These are phyloP conservation scores for Cassiopea andromeda DNA, from an alignment of 30 jellyfish, hydroid and myxozoan genomes.

Conservation along the genomic window DNA sequence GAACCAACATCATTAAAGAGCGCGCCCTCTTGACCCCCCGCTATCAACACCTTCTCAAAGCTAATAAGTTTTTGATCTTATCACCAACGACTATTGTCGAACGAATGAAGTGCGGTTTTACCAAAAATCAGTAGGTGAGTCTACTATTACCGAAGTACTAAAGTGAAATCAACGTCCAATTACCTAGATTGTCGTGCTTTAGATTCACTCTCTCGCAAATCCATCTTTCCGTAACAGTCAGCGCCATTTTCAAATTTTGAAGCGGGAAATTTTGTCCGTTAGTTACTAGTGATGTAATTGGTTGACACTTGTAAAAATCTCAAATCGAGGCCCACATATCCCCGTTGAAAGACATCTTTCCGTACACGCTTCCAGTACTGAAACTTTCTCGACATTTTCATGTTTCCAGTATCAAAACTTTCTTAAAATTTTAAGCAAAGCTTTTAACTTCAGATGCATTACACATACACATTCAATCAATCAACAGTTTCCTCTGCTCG, in stretches of 20 bases:
- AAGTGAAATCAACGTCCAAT: neutral
- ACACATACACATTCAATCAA: too few relatives aligned
- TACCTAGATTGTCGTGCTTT: slow-evolving; percentile 73
- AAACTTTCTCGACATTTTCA: too few relatives aligned
- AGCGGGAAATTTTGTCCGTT: slow-evolving; percentile 26
- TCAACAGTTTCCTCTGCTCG: too few relatives aligned
- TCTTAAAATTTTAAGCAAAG: too few relatives aligned
- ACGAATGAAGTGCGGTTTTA: too few relatives aligned
- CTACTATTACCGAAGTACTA: neutral
- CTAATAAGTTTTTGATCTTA: neutral
- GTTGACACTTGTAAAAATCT: neutral
- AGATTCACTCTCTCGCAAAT: slow-evolving; percentile 60
- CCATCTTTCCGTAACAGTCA: slow-evolving; percentile 82
- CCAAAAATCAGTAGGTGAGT: too few relatives aligned
- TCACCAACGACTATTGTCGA: neutral
- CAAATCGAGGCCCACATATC: neutral
- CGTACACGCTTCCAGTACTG: too few relatives aligned
- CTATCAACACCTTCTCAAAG: neutral
- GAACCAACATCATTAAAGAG: too few relatives aligned
- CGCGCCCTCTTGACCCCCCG: neutral
- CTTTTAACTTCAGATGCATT: too few relatives aligned
- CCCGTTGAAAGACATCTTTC: neutral
- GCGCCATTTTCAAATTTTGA: slow-evolving; percentile 72
- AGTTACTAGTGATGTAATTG: neutral
- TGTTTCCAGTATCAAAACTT: too few relatives aligned